A percentile compares a stretch with the other conserved stretches of the same genome.
These are phyloP conservation scores for Meta bourneti DNA, from an alignment of 2,888 invertebrate species.

Conservation along the genomic window DNA sequence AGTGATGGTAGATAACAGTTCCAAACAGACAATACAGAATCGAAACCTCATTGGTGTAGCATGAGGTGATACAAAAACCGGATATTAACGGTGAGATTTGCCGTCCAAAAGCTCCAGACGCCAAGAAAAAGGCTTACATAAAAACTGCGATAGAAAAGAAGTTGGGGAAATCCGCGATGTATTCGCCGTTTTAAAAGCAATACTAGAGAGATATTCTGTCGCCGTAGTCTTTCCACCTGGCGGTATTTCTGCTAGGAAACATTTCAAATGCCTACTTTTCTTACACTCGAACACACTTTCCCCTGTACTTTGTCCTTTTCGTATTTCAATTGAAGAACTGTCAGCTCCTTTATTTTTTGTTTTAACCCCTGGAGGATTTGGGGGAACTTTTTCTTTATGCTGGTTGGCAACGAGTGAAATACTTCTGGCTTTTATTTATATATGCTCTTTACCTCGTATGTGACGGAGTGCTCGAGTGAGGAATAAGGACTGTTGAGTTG, in stretches of 20 bases:
- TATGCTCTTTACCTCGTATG: not conserved
- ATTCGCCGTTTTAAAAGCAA: constrained; percentile 64
- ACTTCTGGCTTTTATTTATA: not conserved
- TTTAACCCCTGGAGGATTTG: constrained; percentile 7
- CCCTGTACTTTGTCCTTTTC: constrained; percentile 17
- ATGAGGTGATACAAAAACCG: not conserved
- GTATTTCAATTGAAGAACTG: constrained; percentile 38
- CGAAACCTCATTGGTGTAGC: not conserved
- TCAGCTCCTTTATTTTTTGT: constrained; percentile 33
- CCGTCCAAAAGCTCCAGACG: not conserved
- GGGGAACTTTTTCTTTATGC: constrained; percentile 10
- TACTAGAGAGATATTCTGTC: constrained; percentile 40
- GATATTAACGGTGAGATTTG: constrained; percentile 10
- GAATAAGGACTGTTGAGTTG: not conserved
- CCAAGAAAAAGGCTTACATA: not conserved
- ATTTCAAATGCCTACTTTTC: constrained; percentile 38
- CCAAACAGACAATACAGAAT: not conserved
- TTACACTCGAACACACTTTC: not conserved
- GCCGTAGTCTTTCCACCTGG: constrained; percentile 8
- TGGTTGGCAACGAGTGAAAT: constrained; percentile 23
- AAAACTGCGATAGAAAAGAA: not conserved
- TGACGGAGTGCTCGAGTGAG: not conserved
- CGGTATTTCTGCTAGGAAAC: constrained; percentile 38
- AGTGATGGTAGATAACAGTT: no score
- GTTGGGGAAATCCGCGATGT: not conserved